Evolutionary conservation across 2,888 invertebrate species (phyloP), one percentile per base, ranked within the genome.

Genomic region (Atethmia centrago): DNA sequence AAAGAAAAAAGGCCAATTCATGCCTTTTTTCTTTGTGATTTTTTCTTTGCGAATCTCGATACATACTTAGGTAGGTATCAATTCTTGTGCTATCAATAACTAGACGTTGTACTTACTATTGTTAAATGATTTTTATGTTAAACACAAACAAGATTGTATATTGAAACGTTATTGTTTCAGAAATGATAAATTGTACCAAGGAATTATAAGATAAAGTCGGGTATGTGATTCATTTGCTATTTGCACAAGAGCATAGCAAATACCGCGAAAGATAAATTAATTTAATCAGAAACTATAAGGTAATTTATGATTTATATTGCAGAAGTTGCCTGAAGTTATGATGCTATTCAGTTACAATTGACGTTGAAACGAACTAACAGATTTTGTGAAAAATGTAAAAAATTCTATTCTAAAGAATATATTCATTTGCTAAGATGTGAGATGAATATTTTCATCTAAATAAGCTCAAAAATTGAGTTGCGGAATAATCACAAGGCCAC

Each of bases 111-210:
- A 53, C n/a, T 10, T 55, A 12, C 16, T 61, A 61, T 62, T 49
- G 16, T 62, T 72, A 62, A 62, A 73, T 64, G 31, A 47, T 47
- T 28, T 51, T 45, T 47, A 56, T 77, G 47, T 42, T 76, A 61
- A 62, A 58, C 59, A 61, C 55, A 56, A 62, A 65, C 42, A 40
- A 83, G 71, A 74, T 65, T 71, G 31, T 74, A 36, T 79, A 82
- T 82, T 69, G 83, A 83, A 82, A 79, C 69, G 49, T 79, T 83
- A 82, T 83, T 82, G 79, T 83, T 76, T 70, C 51, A 82, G 69
- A 56, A 66, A 83, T 83, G 79, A 83, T 79, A 82, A 82, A 83
- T 76, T 58, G 75, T 67, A 83, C 71, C 58, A 59, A 69, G 83
- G 75, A 79, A 74, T 81, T 82, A 79, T 49, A 25, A 79, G 82